phyloP scores from a whole-genome alignment of 2,888 invertebrate genomes.

The Amblyjoppa proteus region DNA sequence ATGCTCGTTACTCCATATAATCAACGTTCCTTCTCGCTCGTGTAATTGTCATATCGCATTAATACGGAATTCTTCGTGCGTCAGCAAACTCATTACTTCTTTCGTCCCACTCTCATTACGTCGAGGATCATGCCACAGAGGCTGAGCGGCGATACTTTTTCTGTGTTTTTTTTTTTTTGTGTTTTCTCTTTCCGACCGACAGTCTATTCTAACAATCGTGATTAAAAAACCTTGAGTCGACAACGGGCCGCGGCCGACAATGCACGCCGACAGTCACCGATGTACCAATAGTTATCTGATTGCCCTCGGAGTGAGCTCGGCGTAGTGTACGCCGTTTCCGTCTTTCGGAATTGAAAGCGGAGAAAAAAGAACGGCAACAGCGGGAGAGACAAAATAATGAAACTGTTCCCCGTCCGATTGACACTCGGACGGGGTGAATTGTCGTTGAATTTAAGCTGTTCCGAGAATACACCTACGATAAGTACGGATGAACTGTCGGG shows the following conservation, averaged over 20 bases:
- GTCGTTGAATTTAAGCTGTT: background rate
- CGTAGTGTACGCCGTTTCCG: slow-evolving; percentile 20
- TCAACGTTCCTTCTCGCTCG: slow-evolving; percentile 2
- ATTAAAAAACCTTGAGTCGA: slow-evolving; percentile 47
- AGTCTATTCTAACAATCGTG: slow-evolving; percentile 36
- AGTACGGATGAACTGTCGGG: background rate
- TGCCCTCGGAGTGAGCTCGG: slow-evolving; percentile 34
- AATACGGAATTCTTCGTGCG: slow-evolving; percentile 2
- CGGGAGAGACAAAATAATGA: background rate
- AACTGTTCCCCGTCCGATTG: background rate
- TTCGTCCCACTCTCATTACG: slow-evolving; percentile 11
- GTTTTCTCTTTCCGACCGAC: background rate
- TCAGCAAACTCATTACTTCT: slow-evolving; percentile 27
- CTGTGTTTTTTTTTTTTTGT: background rate
- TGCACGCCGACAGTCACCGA: slow-evolving; percentile 16
- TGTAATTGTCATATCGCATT: slow-evolving; percentile 17
- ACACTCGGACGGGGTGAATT: background rate
- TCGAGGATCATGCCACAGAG: background rate
- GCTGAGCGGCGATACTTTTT: background rate
- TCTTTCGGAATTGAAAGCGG: slow-evolving; percentile 32
- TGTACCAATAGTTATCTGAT: slow-evolving; percentile 55
- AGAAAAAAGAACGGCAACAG: background rate
- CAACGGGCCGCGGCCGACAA: slow-evolving; percentile 35
- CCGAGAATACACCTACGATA: background rate
- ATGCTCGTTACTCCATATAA: background rate